Percentiles rank a stretch among this genome's conserved stretches.
Conservation (phyloP, 2,888 invertebrate genomes). For the Drosophila testacea region DNA sequence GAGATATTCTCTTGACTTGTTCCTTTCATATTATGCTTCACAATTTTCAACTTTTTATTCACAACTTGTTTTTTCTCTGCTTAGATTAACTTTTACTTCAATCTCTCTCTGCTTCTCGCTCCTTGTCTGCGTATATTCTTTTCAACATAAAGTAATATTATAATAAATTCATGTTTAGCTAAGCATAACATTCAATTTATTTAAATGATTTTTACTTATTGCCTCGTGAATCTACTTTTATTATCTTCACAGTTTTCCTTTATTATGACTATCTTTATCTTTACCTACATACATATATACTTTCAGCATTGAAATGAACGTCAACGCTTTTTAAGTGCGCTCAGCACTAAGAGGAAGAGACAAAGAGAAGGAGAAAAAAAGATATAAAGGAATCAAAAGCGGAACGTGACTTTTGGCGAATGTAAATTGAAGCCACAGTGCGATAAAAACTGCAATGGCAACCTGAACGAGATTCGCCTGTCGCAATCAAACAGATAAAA, state of each 20-base stretch:
- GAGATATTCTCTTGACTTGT: not conserved
- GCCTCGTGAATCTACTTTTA: conserved; percentile 8
- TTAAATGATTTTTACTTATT: conserved; percentile 43
- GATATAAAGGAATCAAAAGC: conserved; percentile 61
- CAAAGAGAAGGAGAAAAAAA: not conserved
- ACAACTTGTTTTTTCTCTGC: not conserved
- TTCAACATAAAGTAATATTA: not conserved
- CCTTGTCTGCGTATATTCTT: not conserved
- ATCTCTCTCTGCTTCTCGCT: not conserved
- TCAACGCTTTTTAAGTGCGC: conserved; percentile 55
- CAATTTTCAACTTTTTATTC: not conserved
- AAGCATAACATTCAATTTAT: conserved; percentile 44
- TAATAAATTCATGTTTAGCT: conserved; percentile 33
- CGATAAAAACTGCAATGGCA: conserved; percentile 72
- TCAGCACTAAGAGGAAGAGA: conserved; percentile 28
- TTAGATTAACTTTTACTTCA: not conserved
- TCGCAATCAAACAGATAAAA: conserved; percentile 67
- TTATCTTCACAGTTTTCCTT: not conserved
- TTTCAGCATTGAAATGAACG: conserved; percentile 54
- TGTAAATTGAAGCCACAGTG: conserved; percentile 65
- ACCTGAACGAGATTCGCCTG: conserved; percentile 62
- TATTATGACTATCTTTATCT: conserved; percentile 13
- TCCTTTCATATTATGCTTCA: not conserved
- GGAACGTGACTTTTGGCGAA: conserved; percentile 72
- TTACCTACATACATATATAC: conserved; percentile 26